Evolutionary conservation across 2,113 vertebrate species (phyloP), one percentile per base, ranked within the genome.

Genomic region (Accipiter cooperii): DNA sequence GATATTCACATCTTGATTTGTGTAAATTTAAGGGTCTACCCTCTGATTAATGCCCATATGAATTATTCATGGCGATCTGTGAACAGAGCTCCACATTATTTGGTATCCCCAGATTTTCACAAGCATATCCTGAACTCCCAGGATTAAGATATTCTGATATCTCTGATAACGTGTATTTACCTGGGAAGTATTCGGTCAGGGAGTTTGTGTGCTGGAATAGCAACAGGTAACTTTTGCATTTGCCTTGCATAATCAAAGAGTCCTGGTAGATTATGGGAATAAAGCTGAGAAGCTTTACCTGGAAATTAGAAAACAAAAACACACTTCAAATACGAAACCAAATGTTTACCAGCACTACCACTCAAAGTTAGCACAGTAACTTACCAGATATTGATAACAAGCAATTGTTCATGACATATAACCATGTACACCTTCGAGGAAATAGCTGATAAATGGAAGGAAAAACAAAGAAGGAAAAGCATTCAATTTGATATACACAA

Each of bases 211-310:
- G 99, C 99, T 94, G 99, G 99, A 98, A 99, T 99, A 96, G 99
- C 98, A 92, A 99, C 99, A 7, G 99, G 99, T 96, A 99, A 97
- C 97, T 99, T 99, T 82, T 99, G 99, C 98, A 99, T 99, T 98
- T 99, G 99, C 83, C 99, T 98, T 96, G 99, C 99, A 96, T 99
- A 99, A 97, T 99, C 99, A 94, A 99, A 99, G 71, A 99, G 98
- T 77, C 99, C 99, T 21, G 98, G 97, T 74, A 99, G 98, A 87
- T 98, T 99, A 95, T 99, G 99, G n/a, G 99, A 99, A 98, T 99
- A 99, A 64, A 99, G 98, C 97, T 99, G 99, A 95, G 99, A 99
- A 64, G 99, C 99, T 99, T 99, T 99, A 96, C 99, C 99, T 99
- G 91, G 54, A 95, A 92, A 89, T 95, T 87, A 93, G 97, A 94